Base-by-base conservation (phyloP, 2,797 vertebrate genomes). In the Clarias laeviceps region DNA sequence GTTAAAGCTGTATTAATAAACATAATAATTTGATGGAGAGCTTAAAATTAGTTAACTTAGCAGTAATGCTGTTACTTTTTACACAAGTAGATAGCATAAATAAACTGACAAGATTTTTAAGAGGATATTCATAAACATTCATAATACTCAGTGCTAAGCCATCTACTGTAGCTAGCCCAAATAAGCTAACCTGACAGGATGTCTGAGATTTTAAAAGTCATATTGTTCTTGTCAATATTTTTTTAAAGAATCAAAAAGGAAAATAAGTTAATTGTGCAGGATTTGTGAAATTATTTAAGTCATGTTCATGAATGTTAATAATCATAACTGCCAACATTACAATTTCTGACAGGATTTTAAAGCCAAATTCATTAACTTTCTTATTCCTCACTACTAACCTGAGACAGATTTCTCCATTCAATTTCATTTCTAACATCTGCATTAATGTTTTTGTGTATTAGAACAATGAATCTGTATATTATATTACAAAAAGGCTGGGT, bases 381-480 rank as follows among this genome's bases (percentile, higher is more conserved):
- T 18, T 56, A 17, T 29, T 74, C n/a, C 45, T 50, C 7, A 56
- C 17, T 29, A 27, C n/a, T 56, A 15, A 3, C 45, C n/a, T 54
- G n/a, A 72, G 20, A n/a, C 22, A 24, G 37, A 72, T 5, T 24
- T 45, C 20, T 72, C 22, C 69, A 22, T 45, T 70, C 22, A 45
- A 12, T n/a, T 12, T 37, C 34, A 70, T 8, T 18, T 68, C 17
- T 69, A 34, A 34, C 40, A 50, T 27, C 22, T 54, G 4, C 22
- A 40, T 73, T 54, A 50, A 73, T 50, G n/a, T 74, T 74, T 74
- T 56, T 6, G 72, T 72, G 69, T 72, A 72, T 45, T 24, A 72
- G 45, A 24, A 24, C 9, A 24, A 72, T 24, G 15, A 20, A 68
- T 32, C 65, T 32, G 15, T 18, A 32, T 32, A 68, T 68, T 17